A percentile compares a stretch with the other conserved stretches of the same genome.
Evolutionary conservation across 2,888 invertebrate genomes (phyloP).

Genomic region (Scrobipalpa atriplicella): DNA sequence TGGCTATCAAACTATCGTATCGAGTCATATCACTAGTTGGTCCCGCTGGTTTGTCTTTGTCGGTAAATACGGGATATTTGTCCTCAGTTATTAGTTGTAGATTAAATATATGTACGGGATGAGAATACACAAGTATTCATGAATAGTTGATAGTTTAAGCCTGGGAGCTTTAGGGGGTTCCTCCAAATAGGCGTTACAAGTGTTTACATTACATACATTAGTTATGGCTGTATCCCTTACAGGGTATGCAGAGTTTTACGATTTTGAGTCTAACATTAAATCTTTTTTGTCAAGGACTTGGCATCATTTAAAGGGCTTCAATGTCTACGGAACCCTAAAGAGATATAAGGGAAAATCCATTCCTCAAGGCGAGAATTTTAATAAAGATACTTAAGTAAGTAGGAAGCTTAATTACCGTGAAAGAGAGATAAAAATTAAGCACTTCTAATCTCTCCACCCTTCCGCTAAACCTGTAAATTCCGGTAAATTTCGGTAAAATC

Average conservation of each 20-base stretch:
- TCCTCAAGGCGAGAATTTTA: slow-evolving; percentile 35
- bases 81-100: slow-evolving; percentile 14
- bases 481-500: neutral
- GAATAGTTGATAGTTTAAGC: neutral
- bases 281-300: too few relatives aligned
- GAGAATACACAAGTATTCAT: neutral
- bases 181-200: too few relatives aligned
- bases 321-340: neutral
- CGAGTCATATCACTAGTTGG: neutral
- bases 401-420: slow-evolving; percentile 48
- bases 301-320: too few relatives aligned
- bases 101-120: slow-evolving; percentile 10
- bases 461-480: slow-evolving; percentile 14
- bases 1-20: neutral
- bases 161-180: neutral
- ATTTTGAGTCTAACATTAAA: too few relatives aligned
- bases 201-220: too few relatives aligned
- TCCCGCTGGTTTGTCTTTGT: slow-evolving; percentile 19
- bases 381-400: slow-evolving; percentile 36
- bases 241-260: too few relatives aligned
- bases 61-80: slow-evolving; percentile 23
- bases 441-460: slow-evolving; percentile 42
- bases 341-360: slow-evolving; percentile 27
- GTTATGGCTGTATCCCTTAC: too few relatives aligned
- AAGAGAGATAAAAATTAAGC: slow-evolving; percentile 51